Conservation (phyloP, 2,888 invertebrate genomes). For the Heteromyza rotundicornis region DNA sequence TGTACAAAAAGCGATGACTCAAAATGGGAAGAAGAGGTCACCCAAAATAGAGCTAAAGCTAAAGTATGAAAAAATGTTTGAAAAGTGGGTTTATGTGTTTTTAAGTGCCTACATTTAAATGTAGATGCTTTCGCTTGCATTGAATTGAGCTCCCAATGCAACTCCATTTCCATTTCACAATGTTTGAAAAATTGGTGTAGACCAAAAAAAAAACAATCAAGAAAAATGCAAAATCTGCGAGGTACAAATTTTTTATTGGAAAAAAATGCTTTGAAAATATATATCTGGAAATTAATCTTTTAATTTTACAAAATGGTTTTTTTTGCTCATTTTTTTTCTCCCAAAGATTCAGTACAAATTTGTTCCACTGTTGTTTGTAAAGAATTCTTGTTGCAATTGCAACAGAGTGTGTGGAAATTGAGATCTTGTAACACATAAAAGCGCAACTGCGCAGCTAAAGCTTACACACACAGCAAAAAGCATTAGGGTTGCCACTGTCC, state of each 20-base stretch:
- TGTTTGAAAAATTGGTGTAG: no score
- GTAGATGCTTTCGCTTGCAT: no score
- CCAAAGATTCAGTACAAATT: background rate
- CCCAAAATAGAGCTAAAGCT: background rate
- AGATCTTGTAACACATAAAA: constrained; percentile 17
- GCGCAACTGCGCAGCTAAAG: constrained; percentile 11
- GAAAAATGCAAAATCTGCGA: no score
- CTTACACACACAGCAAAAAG: background rate
- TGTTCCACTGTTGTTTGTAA: constrained; percentile 13
- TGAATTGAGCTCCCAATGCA: no score
- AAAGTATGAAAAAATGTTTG: background rate
- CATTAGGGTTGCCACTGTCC: background rate
- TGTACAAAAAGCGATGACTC: background rate
- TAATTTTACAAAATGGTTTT: no score
- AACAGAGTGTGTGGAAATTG: constrained; percentile 2
- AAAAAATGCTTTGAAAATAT: no score
- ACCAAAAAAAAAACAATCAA: no score
- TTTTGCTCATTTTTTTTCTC: no score
- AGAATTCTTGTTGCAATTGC: constrained; percentile 12
- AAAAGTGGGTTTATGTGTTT: background rate
- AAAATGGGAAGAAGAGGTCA: background rate
- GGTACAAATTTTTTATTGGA: no score
- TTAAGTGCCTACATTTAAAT: no score
- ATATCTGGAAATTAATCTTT: no score
- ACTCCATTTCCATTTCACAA: no score